Evolutionary conservation across 2,888 invertebrate genomes (phyloP), one percentile per base, ranked within the genome.

Genomic region (Hyalella azteca): DNA sequence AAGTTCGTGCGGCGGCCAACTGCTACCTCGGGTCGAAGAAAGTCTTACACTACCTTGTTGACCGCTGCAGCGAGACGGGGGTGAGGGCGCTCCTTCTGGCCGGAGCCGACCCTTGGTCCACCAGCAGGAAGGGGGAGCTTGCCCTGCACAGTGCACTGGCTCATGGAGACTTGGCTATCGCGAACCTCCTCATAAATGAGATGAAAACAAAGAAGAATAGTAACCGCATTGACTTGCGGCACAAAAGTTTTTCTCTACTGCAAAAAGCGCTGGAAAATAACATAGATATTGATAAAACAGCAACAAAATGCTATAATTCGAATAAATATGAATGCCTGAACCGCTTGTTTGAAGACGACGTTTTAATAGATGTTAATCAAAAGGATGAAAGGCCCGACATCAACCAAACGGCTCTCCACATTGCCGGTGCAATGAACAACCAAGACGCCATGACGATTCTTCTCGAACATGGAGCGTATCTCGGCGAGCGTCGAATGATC

Each of bases 361-460:
- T 81, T 15, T 2, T 73, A n/a, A 29, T 84, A 19, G 49, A 84
- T 45, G 22, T 84, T 4, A 82, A 84, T 59, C 76, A 81, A 73
- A 49, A 50, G 39, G 54, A 50, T 26, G 39, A 29, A 40, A 41
- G 59, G 2, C 19, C 29, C 1, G 50, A 29, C 13, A 50, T 26
- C 4, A 50, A 41, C 19, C 78, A 66, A 39, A 76, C 78, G 3
- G 60, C 75, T 59, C 39, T 81, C 66, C 84, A 84, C 39, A 40
- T 82, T 5, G 81, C 84, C 3, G 82, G 81, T 13, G 26, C 76
- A 19, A 81, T 79, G 60, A 84, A 84, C 40, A 81, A 84, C 48
- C 84, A 84, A 73, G 84, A 84, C 29, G 82, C 82, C 4, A 49
- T 78, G 49, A 59, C 79, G 32, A 50, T 78, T n/a, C 45, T 84